Evolutionary conservation across 2,888 invertebrate genomes (phyloP).

Genomic region (Watsonalla binaria): DNA sequence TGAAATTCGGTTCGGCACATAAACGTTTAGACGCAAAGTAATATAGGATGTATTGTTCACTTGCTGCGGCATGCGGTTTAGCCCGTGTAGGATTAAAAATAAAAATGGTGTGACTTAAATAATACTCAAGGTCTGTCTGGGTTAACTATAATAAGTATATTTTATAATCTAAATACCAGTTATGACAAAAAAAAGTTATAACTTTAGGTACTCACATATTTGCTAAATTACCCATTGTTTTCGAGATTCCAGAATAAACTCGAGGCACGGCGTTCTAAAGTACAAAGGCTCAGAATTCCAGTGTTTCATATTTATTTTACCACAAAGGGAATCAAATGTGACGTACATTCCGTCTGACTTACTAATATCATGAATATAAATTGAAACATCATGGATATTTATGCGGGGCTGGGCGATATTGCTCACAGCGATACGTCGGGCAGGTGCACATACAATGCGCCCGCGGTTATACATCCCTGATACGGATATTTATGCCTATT

Average conservation of each 20-base stretch:
- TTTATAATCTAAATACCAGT: too few relatives aligned
- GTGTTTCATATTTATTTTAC: conserved; percentile 50
- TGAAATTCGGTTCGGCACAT: too few relatives aligned
- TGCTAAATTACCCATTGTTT: background rate
- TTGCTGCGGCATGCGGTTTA: too few relatives aligned
- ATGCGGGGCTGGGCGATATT: conserved; percentile 66
- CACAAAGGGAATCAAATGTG: conserved; percentile 75
- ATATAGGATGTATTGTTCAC: too few relatives aligned
- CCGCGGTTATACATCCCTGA: conserved; percentile 68
- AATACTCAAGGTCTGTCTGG: too few relatives aligned
- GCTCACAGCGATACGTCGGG: conserved; percentile 54
- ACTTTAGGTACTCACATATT: background rate
- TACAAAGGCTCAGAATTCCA: conserved; percentile 15
- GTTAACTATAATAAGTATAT: too few relatives aligned
- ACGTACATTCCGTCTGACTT: conserved; percentile 68
- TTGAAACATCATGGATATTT: conserved; percentile 76
- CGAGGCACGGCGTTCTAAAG: conserved; percentile 6
- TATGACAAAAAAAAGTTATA: background rate
- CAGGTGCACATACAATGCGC: conserved; percentile 74
- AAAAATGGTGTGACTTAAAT: too few relatives aligned
- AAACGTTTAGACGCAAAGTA: too few relatives aligned
- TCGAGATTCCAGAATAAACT: background rate
- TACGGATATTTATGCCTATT: conserved; percentile 74
- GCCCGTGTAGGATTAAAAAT: too few relatives aligned
- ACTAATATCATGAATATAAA: conserved; percentile 78